phyloP scores from a whole-genome alignment of 2,888 invertebrate genomes.

The Petrolisthes manimaculis region DNA sequence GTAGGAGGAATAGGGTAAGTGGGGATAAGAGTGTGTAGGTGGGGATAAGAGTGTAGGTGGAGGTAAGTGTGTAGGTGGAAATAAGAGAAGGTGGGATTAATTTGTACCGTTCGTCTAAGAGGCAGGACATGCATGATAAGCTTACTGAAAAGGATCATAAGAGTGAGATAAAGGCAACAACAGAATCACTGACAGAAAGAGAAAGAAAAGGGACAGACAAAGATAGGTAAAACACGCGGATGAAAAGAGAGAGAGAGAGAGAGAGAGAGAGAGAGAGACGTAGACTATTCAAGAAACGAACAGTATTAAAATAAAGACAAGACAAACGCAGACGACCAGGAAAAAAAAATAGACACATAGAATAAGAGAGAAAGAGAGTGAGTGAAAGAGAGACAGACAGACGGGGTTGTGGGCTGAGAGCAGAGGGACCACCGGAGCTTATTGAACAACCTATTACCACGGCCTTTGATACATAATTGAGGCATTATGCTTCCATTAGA shows the following conservation, averaged over 20 bases:
- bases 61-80: neutral
- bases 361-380: no score
- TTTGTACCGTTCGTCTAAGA: no score
- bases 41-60: neutral
- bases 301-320: neutral
- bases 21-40: no score
- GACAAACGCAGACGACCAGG: neutral
- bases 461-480: constrained; percentile 57
- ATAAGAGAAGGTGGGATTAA: no score
- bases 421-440: constrained; percentile 12
- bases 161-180: no score
- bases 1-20: no score
- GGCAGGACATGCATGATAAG: no score
- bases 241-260: neutral
- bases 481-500: constrained; percentile 58
- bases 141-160: no score
- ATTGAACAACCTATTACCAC: constrained; percentile 54
- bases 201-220: neutral
- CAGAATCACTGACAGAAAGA: no score
- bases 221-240: neutral
- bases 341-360: neutral
- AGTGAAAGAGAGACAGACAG: neutral
- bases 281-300: no score
- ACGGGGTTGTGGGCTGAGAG: neutral
- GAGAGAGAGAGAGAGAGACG: neutral